Base-by-base conservation (phyloP, 2,797 vertebrate genomes). In the Cercopithecus mitis region DNA sequence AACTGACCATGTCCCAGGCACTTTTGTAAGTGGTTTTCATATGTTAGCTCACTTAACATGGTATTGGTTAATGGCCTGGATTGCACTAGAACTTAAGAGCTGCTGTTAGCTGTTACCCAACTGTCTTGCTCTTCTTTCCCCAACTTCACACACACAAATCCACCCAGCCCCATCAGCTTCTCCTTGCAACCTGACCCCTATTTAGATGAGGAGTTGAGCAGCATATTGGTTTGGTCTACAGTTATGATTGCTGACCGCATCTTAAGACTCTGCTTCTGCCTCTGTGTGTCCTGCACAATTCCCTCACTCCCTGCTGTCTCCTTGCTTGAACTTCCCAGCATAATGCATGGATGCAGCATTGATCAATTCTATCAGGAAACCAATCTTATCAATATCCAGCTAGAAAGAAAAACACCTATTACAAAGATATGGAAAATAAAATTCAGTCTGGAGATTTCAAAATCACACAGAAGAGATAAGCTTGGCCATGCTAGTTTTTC, bases 401-500 rank as follows among this genome's bases (percentile, higher is more conserved):
- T 97, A 36, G 85, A 80, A 87, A 92, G 41, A 39, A 88, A 80
- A 57, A 58, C 70, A 61, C 12, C 30, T 79, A 30, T 84, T 90
- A 33, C 47, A 95, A 87, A 95, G 36, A 61, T 30, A 39, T 30
- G 64, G 25, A 72, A 83, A 75, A 88, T 47, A 27, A 80, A 64
- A 84, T 64, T 85, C 52, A 41, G 39, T 81, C 58, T 84, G 14
- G 73, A 88, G 50, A 80, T 67, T 84, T 84, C 45, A 91, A 96
- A 94, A 97, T 84, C 58, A 77, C 52, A 87, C 45, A 33, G 24
- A 84, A 92, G 45, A 67, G 52, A 84, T 9, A 58, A 92, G 79
- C 22, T 79, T 96, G 70, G 15, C 58, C 17, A 47, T 58, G 55
- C 27, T 88, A 47, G 33, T 57, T 82, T 91, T 95, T 89, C 57